A percentile compares a stretch with the other conserved stretches of the same genome.
These are phyloP conservation scores for Pogona vitticeps DNA, from an alignment of 2,113 vertebrate genomes.

Conservation along the genomic window DNA sequence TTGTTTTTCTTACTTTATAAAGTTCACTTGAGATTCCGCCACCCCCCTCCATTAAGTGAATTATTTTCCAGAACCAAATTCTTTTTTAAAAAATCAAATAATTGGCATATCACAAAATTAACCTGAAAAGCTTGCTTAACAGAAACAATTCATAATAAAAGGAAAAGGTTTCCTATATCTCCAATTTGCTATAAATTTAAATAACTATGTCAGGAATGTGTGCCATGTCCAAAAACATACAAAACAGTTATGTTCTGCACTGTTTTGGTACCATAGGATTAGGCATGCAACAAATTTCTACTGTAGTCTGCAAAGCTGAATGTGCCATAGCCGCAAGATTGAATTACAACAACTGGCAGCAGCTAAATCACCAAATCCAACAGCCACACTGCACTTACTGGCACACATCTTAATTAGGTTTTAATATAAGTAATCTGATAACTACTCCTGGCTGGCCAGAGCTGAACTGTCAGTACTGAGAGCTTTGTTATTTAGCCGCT, in stretches of 20 bases:
- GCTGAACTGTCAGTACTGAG: conserved; percentile 72
- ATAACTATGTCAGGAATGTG: not conserved
- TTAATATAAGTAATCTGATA: conserved; percentile 91
- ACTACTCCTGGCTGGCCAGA: conserved; percentile 74
- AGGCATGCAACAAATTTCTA: conserved; percentile 37
- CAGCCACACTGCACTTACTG: conserved; percentile 85
- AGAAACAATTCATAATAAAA: not conserved
- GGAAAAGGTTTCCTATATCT: not conserved
- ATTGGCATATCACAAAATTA: not conserved
- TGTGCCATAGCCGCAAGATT: conserved; percentile 71
- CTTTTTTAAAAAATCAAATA: not conserved
- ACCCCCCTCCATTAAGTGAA: not conserved
- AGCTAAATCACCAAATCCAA: conserved; percentile 88
- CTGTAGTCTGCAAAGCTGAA: conserved; percentile 48
- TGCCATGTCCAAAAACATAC: not conserved
- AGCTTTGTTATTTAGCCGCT: conserved; percentile 73
- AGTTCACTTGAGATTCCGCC: not conserved
- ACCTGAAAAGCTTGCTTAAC: not conserved
- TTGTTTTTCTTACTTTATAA: not conserved
- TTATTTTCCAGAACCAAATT: not conserved
- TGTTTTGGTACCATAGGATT: conserved; percentile 35
- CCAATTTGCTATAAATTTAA: conserved; percentile 11
- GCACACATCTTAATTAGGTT: conserved; percentile 93
- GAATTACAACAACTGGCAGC: conserved; percentile 77
- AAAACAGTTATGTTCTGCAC: conserved; percentile 44